Evolutionary conservation across 2,113 vertebrate species (phyloP), one percentile per base, ranked within the genome.

Genomic region (Otis tarda): DNA sequence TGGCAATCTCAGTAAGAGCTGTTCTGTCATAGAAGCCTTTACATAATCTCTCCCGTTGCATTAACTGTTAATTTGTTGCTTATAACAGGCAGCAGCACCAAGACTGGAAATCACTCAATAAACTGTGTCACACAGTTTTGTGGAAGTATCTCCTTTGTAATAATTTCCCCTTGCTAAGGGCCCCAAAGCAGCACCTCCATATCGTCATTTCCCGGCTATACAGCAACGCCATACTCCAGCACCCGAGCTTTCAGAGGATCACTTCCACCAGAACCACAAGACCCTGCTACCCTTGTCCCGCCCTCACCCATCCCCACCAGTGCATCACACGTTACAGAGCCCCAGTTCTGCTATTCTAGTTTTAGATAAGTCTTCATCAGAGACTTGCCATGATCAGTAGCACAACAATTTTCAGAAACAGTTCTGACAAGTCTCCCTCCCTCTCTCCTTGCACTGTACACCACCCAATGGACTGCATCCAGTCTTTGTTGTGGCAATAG

Each of bases 171-270:
- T 41, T 64, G 60, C 81, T 64, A 24, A n/a, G 10, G 15, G 31
- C 17, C 14, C 22, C 33, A 14, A 0, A 2, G 33, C 2, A 80
- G 64, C 56, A 33, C 12, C 33, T 52, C 25, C 19, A 3, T 21
- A 18, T 8, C 1, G 4, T 14, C 19, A 41, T n/a, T 31, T 69
- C 79, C 39, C 6, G 4, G 67, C 28, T 33, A 12, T 6, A 30
- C 15, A 70, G 31, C 1, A 20, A 39, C 8, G 49, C 35, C 20
- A 9, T 14, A 21, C 24, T 57, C 35, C 31, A 45, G 53, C 50
- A 78, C 14, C 7, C 28, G 45, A 43, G 18, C 59, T 77, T 65
- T 61, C 23, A 15, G 24, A 68, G 24, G 35, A 56, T 31, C 43
- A 33, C 20, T 80, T 76, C 81, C 31, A 76, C 7, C 39, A 85